Evolutionary conservation across 2,797 vertebrate genomes (phyloP).

Genomic region (Amphiprion clarkii): DNA sequence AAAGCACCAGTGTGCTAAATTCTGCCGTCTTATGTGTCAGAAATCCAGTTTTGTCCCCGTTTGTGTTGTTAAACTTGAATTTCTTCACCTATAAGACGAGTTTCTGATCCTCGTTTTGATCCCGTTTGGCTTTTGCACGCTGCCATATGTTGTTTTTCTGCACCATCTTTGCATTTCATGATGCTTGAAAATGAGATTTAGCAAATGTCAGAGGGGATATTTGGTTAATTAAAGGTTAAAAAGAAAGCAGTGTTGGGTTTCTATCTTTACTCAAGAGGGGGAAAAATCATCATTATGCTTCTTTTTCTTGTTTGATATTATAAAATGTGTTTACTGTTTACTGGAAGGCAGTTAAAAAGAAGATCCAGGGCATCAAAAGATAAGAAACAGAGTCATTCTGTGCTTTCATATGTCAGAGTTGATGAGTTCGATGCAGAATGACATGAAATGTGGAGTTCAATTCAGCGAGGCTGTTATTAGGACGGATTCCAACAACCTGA

Average conservation of each 20-base stretch:
- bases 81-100: no score
- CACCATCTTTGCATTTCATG: slow-evolving; percentile 8
- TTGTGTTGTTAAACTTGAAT: neutral
- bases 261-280: slow-evolving; percentile 9
- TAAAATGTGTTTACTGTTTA: no score
- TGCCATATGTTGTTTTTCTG: slow-evolving; percentile 39
- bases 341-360: no score
- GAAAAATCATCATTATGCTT: no score
- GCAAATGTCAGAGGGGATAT: slow-evolving; percentile 40
- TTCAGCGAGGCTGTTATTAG: slow-evolving; percentile 20
- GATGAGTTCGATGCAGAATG: slow-evolving; percentile 16
- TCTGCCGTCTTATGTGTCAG: slow-evolving; percentile 10
- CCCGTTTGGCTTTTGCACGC: slow-evolving; percentile 21
- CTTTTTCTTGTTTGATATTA: no score
- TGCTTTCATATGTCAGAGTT: slow-evolving; percentile 24
- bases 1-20: slow-evolving; percentile 22
- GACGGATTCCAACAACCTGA: slow-evolving; percentile 36
- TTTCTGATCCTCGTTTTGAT: slow-evolving; percentile 1
- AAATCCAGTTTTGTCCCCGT: slow-evolving; percentile 12
- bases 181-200: neutral
- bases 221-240: slow-evolving; percentile 56
- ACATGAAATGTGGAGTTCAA: slow-evolving; percentile 8
- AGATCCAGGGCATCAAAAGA: no score
- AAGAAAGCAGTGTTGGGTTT: neutral
- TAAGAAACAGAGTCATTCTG: neutral